Percentiles rank a stretch among this genome's conserved stretches.
Conservation (phyloP, 2,113 vertebrate genomes). For the Archocentrus centrarchus region DNA sequence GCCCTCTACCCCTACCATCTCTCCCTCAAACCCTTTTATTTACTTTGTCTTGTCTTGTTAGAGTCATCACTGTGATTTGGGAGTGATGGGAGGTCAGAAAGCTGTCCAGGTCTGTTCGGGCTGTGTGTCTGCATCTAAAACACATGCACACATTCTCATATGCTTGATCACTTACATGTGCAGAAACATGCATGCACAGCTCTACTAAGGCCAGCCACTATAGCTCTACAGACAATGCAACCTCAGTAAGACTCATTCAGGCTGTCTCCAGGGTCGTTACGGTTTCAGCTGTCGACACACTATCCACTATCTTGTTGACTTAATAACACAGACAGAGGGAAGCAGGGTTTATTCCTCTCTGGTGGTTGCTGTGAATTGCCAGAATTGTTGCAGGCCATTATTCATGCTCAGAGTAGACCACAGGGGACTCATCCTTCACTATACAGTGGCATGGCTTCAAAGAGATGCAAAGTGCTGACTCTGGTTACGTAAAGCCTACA, state of each 20-base stretch:
- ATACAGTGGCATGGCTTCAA: constrained; percentile 41
- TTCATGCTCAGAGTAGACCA: constrained; percentile 45
- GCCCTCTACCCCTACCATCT: constrained; percentile 46
- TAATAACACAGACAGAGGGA: constrained; percentile 48
- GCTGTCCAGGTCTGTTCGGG: background rate
- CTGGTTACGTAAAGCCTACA: constrained; percentile 32
- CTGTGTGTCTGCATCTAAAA: constrained; percentile 16
- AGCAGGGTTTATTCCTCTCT: constrained; percentile 46
- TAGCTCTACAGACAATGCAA: constrained; percentile 56
- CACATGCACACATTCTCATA: constrained; percentile 18
- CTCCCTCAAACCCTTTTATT: constrained; percentile 56
- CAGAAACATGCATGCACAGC: constrained; percentile 39
- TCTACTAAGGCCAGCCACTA: constrained; percentile 46
- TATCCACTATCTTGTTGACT: constrained; percentile 78
- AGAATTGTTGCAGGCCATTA: constrained; percentile 61
- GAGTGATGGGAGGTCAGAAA: constrained; percentile 43
- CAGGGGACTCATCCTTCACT: constrained; percentile 59
- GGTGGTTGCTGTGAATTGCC: constrained; percentile 53
- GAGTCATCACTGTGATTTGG: constrained; percentile 53
- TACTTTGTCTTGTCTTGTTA: constrained; percentile 54
- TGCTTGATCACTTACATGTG: constrained; percentile 18
- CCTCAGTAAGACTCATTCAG: constrained; percentile 49
- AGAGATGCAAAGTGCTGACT: constrained; percentile 43
- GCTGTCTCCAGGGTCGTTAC: constrained; percentile 60
- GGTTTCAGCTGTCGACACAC: constrained; percentile 81